phyloP scores from a whole-genome alignment of 2,113 vertebrate species.

The Rhipidura dahli region DNA sequence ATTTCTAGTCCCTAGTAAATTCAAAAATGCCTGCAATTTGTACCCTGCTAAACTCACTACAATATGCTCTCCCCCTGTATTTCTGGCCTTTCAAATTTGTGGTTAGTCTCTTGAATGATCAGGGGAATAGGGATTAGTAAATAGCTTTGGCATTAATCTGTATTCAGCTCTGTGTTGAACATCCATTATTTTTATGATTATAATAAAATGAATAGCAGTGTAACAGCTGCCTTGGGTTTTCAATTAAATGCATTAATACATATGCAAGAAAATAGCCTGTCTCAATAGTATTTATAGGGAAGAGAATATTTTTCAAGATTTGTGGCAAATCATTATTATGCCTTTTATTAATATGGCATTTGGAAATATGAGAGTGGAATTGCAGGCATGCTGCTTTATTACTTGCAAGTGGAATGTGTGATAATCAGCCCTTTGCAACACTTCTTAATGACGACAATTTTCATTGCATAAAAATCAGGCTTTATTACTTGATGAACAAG shows the following conservation, averaged over 20 bases:
- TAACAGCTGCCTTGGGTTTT: constrained; percentile 46
- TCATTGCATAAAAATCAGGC: background rate
- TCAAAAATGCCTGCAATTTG: background rate
- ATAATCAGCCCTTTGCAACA: constrained; percentile 7
- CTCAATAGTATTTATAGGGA: constrained; percentile 28
- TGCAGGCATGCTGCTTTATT: constrained; percentile 35
- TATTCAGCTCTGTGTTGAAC: constrained; percentile 20
- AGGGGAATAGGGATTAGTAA: constrained; percentile 28
- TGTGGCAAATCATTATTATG: background rate
- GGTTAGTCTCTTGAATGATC: background rate
- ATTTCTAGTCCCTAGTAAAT: background rate
- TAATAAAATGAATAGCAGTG: constrained; percentile 31
- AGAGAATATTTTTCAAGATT: constrained; percentile 10
- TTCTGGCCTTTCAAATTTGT: background rate
- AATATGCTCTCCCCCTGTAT: background rate
- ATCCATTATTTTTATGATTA: constrained; percentile 51
- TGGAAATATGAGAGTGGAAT: background rate
- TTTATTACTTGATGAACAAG: background rate
- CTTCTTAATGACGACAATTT: background rate
- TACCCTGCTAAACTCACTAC: background rate
- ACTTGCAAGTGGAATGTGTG: background rate
- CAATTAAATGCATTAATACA: constrained; percentile 49
- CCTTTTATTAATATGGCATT: background rate
- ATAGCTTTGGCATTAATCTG: constrained; percentile 34
- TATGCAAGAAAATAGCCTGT: constrained; percentile 23